Evolutionary conservation across 2,797 vertebrate genomes (phyloP).

Genomic region (Microcaecilia unicolor): DNA sequence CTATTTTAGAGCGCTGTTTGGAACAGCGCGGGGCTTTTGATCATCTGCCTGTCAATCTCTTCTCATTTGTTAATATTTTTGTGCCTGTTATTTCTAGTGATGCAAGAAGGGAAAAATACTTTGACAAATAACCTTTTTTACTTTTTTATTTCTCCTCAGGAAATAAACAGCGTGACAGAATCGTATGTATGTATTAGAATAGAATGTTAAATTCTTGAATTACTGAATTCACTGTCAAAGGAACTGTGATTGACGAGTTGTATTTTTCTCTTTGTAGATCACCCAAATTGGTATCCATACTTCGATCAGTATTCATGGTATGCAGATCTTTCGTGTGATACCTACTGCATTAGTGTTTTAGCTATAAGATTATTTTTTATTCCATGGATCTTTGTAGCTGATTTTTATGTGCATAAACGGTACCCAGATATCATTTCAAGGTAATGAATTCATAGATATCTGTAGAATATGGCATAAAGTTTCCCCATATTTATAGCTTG

Average conservation of each 20-base stretch:
- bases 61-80: no score
- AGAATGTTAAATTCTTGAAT: neutral
- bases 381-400: neutral
- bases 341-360: neutral
- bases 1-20: no score
- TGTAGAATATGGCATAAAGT: no score
- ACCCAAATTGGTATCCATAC: neutral
- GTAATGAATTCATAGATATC: no score
- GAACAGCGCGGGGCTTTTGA: no score
- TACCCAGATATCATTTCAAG: neutral
- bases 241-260: neutral
- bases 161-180: conserved; percentile 3
- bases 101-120: no score
- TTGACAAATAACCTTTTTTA: neutral
- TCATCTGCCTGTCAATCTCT: no score
- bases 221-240: neutral
- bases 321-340: neutral
- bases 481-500: no score
- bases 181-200: neutral
- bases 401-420: neutral
- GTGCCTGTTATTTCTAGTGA: no score
- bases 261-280: conserved; percentile 4
- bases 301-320: no score
- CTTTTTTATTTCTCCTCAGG: neutral
- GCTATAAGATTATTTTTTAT: neutral